These are phyloP conservation scores for Delphinus delphis DNA, from an alignment of 2,113 vertebrate species.

Conservation along the genomic window DNA sequence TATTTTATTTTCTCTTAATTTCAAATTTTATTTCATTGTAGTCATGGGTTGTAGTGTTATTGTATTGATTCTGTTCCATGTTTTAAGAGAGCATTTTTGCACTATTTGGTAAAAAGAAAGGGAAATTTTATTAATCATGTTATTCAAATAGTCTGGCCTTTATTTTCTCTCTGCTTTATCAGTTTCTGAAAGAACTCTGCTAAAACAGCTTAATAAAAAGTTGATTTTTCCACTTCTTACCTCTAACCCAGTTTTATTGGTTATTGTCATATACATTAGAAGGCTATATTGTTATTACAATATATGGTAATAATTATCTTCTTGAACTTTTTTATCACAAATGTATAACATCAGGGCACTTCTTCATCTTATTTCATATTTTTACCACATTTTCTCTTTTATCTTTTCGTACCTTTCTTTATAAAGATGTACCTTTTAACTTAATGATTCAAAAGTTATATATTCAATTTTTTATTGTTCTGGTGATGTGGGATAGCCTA, in stretches of 20 bases:
- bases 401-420: not conserved
- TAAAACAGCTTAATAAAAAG: not conserved
- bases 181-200: not conserved
- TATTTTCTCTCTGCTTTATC: not conserved
- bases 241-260: not conserved
- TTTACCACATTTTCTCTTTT: not conserved
- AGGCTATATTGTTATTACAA: not conserved
- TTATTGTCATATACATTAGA: not conserved
- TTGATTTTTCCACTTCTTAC: not conserved
- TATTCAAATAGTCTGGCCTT: not conserved
- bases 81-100: not conserved
- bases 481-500: not conserved
- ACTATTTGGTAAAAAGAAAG: not conserved
- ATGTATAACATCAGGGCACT: not conserved
- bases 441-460: not conserved
- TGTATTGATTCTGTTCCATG: not conserved
- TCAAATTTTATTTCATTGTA: not conserved
- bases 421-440: not conserved
- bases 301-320: not conserved
- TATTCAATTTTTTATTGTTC: not conserved
- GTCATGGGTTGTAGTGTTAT: not conserved
- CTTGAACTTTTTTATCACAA: not conserved
- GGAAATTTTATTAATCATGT: not conserved
- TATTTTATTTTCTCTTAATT: not conserved
- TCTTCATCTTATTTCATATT: not conserved